Evolutionary conservation across 2,113 vertebrate species (phyloP).

Genomic region (Micromys minutus): DNA sequence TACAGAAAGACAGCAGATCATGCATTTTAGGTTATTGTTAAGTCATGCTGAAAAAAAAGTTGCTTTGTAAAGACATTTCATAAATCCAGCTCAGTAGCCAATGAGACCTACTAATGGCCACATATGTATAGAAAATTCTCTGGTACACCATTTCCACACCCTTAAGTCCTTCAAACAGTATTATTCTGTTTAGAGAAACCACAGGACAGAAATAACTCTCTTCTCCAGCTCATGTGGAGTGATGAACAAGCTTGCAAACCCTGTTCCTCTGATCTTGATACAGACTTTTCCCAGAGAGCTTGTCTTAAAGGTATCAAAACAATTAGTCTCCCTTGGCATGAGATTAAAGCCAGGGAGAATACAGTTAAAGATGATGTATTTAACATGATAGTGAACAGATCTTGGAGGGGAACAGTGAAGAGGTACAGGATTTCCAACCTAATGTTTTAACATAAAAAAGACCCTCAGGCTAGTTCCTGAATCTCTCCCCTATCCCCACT

Average conservation of each 20-base stretch:
- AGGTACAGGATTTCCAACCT: constrained; percentile 19
- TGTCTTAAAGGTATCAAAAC: constrained; percentile 68
- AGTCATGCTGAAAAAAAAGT: not conserved
- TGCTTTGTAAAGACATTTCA: constrained; percentile 50
- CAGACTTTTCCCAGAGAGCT: constrained; percentile 67
- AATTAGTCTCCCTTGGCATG: constrained; percentile 44
- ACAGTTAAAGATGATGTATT: constrained; percentile 64
- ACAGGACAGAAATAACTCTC: constrained; percentile 46
- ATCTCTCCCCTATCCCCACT: not conserved
- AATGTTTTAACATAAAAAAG: constrained; percentile 11
- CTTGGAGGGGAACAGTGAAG: constrained; percentile 25
- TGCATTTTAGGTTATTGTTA: constrained; percentile 53
- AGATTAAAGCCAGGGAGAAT: constrained; percentile 56
- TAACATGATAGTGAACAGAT: constrained; percentile 43
- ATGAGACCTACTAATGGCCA: constrained; percentile 11
- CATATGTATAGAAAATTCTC: constrained; percentile 51
- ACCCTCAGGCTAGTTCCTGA: constrained; percentile 3
- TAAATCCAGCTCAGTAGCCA: constrained; percentile 40
- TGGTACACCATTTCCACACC: not conserved
- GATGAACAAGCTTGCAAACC: constrained; percentile 25
- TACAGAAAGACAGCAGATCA: not conserved
- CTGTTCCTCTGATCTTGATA: constrained; percentile 52
- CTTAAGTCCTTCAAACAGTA: constrained; percentile 40
- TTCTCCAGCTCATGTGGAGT: constrained; percentile 59
- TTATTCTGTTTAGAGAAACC: constrained; percentile 58